Base-by-base conservation (phyloP, 2,113 vertebrate species). In the Lates calcarifer region DNA sequence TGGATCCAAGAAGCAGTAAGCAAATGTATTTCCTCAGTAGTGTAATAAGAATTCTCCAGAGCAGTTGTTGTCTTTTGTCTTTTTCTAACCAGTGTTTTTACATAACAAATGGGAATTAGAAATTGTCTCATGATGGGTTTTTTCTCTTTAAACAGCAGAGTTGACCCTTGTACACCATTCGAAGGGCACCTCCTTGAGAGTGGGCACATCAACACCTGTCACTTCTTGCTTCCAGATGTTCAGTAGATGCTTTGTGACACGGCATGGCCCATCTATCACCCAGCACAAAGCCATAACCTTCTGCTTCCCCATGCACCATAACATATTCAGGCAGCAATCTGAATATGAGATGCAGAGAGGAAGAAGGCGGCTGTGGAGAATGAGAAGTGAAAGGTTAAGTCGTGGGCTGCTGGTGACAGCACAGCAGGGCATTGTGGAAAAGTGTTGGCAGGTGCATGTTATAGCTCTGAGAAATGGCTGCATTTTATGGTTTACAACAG, bases 301-400 rank as follows among this genome's bases (percentile, higher is more conserved):
- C 74, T 67, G 53, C 62, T 62, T 79, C 82, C 63, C 47, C 13
- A 4, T 71, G 37, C 31, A 13, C 43, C 51, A 45, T 60, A 55
- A 57, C 64, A 61, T 55, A 71, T 33, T 63, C 56, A 76, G 57
- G 56, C 60, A 33, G 67, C 53, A 72, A 78, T 90, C 65, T 87
- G 76, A 79, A 85, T 66, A 72, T 77, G 51, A 55, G 47, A 85
- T 73, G 29, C 35, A 64, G 69, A 41, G 43, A 69, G 29, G 75
- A 68, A 51, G 43, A 67, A 51, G 82, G 69, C 17, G 20, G 66
- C 53, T 56, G 45, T 53, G 68, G 67, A 77, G 63, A 81, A 77
- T 45, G 77, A 73, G 62, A 81, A 86, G 65, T 58, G 75, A 90
- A 89, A 88, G 90, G 87, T 89, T 49, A 85, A 70, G 77, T 65